phyloP scores from a whole-genome alignment of 1,140 invertebrate species.

The Meloidogyne hapla region DNA sequence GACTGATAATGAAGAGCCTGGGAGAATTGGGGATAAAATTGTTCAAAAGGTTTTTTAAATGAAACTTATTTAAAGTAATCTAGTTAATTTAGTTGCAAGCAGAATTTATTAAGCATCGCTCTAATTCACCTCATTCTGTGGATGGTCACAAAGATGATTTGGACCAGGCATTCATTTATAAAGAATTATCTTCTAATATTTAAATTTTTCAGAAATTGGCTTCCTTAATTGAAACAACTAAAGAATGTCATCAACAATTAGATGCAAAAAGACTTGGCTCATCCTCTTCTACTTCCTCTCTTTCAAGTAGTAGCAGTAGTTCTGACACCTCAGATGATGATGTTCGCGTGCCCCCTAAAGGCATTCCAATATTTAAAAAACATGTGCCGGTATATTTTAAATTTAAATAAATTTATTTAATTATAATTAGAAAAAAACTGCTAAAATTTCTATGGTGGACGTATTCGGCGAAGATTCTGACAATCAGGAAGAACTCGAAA shows the following conservation, averaged over 20 bases:
- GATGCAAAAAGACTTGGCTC: background rate
- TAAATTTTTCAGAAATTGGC: background rate
- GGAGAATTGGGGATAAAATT: constrained; percentile 8
- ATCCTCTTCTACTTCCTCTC: background rate
- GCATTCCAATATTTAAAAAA: constrained; percentile 5
- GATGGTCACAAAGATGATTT: constrained; percentile 8
- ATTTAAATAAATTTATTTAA: background rate
- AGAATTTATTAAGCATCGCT: constrained; percentile 15
- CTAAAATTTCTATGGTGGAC: constrained; percentile 34
- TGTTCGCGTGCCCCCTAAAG: background rate
- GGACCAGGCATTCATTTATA: background rate
- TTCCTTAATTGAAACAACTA: background rate
- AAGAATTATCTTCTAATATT: background rate
- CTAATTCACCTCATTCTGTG: background rate
- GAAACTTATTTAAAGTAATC: background rate
- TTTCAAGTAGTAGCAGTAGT: background rate
- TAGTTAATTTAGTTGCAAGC: constrained; percentile 2
- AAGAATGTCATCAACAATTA: background rate
- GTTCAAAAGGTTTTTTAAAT: background rate
- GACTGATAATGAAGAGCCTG: constrained; percentile 16
- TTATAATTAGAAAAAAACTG: constrained; percentile 28
- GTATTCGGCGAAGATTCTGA: constrained; percentile 34
- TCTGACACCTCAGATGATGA: background rate
- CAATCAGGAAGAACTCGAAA: constrained; percentile 8
- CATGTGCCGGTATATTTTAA: constrained; percentile 9